Percentiles rank a stretch among this genome's conserved stretches.
Conservation (phyloP, 2,113 vertebrate species). For the Colossoma macropomum region DNA sequence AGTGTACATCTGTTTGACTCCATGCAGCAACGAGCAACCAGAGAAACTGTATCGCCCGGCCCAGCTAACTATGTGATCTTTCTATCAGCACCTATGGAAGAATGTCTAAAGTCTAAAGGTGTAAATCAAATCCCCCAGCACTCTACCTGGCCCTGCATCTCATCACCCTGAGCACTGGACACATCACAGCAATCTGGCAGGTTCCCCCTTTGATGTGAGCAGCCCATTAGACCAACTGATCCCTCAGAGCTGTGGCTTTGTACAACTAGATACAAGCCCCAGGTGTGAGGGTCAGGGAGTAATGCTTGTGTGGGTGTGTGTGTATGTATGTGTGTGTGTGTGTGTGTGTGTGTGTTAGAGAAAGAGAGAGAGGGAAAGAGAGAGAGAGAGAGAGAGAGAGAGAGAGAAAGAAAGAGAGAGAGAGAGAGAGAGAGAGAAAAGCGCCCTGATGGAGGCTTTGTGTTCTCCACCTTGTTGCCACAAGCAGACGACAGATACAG, state of each 20-base stretch:
- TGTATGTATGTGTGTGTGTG: slow-evolving; percentile 33
- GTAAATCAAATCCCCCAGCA: neutral
- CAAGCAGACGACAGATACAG: slow-evolving; percentile 63
- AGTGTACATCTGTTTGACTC: neutral
- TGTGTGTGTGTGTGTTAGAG: slow-evolving; percentile 37
- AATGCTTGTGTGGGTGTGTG: neutral
- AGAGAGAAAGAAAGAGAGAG: slow-evolving; percentile 56
- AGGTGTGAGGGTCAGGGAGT: slow-evolving; percentile 35
- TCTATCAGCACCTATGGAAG: neutral
- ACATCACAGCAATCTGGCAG: neutral
- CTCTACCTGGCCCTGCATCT: neutral
- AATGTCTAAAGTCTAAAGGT: neutral
- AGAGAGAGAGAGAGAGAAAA: slow-evolving; percentile 61
- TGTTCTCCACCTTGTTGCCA: slow-evolving; percentile 59
- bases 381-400: slow-evolving; percentile 63
- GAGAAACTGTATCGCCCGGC: neutral
- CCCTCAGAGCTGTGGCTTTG: slow-evolving; percentile 39
- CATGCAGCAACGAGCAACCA: neutral
- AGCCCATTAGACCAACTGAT: slow-evolving; percentile 25
- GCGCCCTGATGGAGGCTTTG: slow-evolving; percentile 54
- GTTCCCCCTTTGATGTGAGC: slow-evolving; percentile 10
- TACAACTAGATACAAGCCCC: slow-evolving; percentile 37
- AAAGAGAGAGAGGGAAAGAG: slow-evolving; percentile 60
- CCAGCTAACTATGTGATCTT: neutral
- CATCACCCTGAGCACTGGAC: neutral